Conservation (phyloP, 2,113 vertebrate species). For the Campylomormyrus numenius region DNA sequence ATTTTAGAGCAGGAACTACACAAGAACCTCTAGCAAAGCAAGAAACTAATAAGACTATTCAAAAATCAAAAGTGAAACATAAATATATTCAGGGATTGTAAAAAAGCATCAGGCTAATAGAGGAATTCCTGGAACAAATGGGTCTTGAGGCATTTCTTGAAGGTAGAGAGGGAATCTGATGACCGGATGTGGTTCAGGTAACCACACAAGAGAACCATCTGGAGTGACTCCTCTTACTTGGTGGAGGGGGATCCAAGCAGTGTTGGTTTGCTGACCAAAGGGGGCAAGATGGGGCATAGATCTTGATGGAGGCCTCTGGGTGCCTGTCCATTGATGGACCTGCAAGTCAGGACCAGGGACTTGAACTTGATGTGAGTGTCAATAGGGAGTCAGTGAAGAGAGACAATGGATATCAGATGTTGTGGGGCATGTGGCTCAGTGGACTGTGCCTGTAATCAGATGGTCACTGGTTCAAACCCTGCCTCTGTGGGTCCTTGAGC, state of each 20-base stretch:
- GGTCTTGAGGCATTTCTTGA: background rate
- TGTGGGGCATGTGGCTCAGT: no score
- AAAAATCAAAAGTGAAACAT: background rate
- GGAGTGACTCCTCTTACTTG: background rate
- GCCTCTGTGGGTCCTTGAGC: no score
- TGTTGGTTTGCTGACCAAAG: background rate
- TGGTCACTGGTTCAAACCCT: no score
- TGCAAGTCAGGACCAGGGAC: background rate
- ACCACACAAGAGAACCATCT: background rate
- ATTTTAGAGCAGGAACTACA: background rate
- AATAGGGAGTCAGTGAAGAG: background rate
- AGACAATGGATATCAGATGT: background rate
- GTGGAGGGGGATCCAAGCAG: background rate
- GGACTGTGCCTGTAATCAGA: no score
- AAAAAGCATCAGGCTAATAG: background rate
- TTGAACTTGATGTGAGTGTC: background rate
- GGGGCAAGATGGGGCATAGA: background rate
- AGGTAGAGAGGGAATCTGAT: background rate
- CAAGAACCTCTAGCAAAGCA: background rate
- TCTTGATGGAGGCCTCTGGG: background rate
- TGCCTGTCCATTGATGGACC: background rate
- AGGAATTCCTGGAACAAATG: background rate
- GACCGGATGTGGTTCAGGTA: background rate
- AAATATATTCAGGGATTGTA: background rate
- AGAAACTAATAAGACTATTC: background rate